Conservation (phyloP, 2,113 vertebrate genomes). For the Pyrgilauda ruficollis region DNA sequence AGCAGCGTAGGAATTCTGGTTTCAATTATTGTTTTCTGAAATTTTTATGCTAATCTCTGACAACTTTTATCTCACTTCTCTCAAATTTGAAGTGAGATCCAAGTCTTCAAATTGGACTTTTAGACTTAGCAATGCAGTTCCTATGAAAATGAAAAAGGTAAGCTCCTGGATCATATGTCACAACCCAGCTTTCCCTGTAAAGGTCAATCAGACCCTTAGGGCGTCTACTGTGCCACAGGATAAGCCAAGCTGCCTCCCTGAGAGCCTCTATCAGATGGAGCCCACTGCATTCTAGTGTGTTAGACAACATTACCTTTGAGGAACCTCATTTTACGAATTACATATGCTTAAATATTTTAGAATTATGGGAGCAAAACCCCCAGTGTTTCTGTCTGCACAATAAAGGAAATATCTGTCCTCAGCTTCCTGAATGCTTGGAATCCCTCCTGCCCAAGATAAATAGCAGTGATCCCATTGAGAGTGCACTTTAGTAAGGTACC, state of each 20-base stretch:
- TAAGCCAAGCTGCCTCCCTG: not conserved
- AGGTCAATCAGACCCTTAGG: not conserved
- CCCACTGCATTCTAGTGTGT: not conserved
- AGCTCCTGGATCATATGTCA: not conserved
- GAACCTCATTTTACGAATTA: not conserved
- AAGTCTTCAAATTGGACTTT: not conserved
- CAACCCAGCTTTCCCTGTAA: not conserved
- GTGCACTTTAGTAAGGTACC: not conserved
- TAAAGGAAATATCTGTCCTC: not conserved
- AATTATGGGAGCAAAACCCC: accelerated
- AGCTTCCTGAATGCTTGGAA: not conserved
- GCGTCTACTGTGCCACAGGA: not conserved
- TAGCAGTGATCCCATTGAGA: not conserved
- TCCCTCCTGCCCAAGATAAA: not conserved
- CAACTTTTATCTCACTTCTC: not conserved
- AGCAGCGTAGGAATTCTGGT: not conserved
- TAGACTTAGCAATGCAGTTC: not conserved
- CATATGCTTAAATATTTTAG: not conserved
- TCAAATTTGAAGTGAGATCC: not conserved
- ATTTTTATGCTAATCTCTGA: conserved; percentile 1
- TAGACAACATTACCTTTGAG: not conserved
- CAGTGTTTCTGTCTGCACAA: not conserved
- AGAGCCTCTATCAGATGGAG: not conserved
- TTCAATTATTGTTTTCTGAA: conserved; percentile 44
- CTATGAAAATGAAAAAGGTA: not conserved